These are phyloP conservation scores for Eurytoma californica DNA, from an alignment of 2,888 invertebrate genomes.

Conservation along the genomic window DNA sequence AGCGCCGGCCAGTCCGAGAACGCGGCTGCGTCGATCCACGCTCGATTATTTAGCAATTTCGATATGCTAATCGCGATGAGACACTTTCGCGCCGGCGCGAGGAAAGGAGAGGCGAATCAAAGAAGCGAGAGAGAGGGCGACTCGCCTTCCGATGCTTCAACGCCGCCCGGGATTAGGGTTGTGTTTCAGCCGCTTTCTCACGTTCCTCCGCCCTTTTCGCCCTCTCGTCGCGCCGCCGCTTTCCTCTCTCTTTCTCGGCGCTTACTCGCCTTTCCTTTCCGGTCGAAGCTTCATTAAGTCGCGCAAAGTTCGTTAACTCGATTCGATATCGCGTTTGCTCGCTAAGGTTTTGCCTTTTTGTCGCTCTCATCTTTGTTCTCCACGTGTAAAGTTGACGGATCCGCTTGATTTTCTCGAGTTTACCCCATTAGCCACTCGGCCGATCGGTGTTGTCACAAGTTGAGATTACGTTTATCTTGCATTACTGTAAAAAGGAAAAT, in stretches of 20 bases:
- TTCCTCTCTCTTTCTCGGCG: slow-evolving; percentile 19
- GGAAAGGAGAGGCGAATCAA: not conserved
- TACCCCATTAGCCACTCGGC: not conserved
- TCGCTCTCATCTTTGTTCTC: slow-evolving; percentile 10
- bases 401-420: slow-evolving; percentile 1
- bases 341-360: slow-evolving; percentile 24
- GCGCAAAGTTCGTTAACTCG: slow-evolving; percentile 52
- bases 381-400: not conserved
- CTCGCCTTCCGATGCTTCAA: slow-evolving; percentile 54
- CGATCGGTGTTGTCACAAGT: not conserved
- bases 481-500: not conserved
- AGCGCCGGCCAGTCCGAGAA: slow-evolving; percentile 41
- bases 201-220: slow-evolving; percentile 62
- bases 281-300: slow-evolving; percentile 53
- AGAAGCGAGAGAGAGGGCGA: not conserved
- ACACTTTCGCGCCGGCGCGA: not conserved
- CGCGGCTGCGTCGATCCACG: slow-evolving; percentile 68
- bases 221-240: slow-evolving; percentile 49
- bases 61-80: slow-evolving; percentile 68
- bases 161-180: slow-evolving; percentile 59
- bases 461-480: not conserved
- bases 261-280: slow-evolving; percentile 49
- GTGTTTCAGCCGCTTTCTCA: slow-evolving; percentile 66
- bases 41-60: slow-evolving; percentile 74
- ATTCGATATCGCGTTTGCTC: slow-evolving; percentile 50